These are phyloP conservation scores for Aix galericulata DNA, from an alignment of 2,113 vertebrate species.

Conservation along the genomic window DNA sequence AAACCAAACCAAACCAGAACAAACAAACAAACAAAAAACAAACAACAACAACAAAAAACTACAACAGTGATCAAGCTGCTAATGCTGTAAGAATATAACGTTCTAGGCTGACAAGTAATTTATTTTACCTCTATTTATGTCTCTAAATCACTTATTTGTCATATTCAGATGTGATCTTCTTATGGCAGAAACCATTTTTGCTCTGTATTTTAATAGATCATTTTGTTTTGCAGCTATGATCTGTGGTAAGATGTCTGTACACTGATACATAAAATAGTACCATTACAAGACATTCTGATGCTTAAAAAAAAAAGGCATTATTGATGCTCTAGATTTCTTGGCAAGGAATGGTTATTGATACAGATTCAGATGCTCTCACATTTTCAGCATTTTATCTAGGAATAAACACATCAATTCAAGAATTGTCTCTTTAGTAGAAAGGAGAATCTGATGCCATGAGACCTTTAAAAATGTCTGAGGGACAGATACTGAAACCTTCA, in stretches of 20 bases:
- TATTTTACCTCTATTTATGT: not conserved
- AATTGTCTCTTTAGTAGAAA: not conserved
- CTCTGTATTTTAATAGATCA: not conserved
- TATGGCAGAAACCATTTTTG: not conserved
- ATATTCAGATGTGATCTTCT: not conserved
- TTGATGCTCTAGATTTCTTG: constrained; percentile 4
- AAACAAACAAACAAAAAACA: not conserved
- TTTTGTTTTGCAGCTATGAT: not conserved
- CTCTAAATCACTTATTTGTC: not conserved
- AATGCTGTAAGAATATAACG: not conserved
- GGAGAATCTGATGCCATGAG: not conserved
- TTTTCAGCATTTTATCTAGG: not conserved
- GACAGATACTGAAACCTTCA: not conserved
- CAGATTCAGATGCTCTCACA: not conserved
- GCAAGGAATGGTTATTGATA: not conserved
- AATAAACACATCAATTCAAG: not conserved
- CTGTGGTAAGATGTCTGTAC: not conserved
- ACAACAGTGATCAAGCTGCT: not conserved
- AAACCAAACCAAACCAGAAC: not conserved
- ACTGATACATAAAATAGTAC: not conserved
- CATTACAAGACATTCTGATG: not conserved
- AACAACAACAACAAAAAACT: not conserved
- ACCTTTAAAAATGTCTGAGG: not conserved
- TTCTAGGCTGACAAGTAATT: not conserved
- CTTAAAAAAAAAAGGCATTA: not conserved